These are phyloP conservation scores for Mnemiopsis leidyi DNA, from an alignment of 37 sponge, comb jelly and placozoan species.

Conservation along the genomic window DNA sequence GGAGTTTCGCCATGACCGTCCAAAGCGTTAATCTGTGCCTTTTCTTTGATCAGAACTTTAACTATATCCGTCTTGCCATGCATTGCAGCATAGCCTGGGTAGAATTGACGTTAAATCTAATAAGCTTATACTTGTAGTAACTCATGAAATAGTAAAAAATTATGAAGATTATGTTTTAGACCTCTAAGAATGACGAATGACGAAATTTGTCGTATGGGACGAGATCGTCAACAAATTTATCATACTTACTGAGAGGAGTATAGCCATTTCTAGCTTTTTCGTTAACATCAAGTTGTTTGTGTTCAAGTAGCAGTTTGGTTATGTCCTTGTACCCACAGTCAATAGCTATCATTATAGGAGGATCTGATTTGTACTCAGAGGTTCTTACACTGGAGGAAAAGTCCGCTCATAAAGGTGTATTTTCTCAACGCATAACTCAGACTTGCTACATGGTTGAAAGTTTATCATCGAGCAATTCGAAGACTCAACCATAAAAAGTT, in stretches of 20 bases:
- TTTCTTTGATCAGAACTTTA: conserved; percentile 37
- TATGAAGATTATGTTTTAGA: too few relatives aligned
- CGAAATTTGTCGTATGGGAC: too few relatives aligned
- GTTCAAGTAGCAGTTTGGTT: conserved; percentile 51
- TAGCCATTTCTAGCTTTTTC: conserved; percentile 1
- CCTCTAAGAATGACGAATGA: too few relatives aligned
- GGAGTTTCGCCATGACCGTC: conserved; percentile 54
- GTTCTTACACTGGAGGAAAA: conserved; percentile 14
- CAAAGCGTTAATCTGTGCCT: not conserved
- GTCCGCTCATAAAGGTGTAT: too few relatives aligned
- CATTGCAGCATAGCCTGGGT: conserved; percentile 58
- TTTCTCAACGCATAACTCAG: too few relatives aligned
- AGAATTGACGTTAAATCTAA: too few relatives aligned
- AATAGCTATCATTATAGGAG: conserved; percentile 54
- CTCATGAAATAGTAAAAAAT: too few relatives aligned
- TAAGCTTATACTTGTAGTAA: too few relatives aligned
- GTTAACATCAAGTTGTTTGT: conserved; percentile 38
- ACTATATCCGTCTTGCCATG: conserved; percentile 40
- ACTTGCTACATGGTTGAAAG: too few relatives aligned
- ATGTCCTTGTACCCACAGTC: conserved; percentile 66
- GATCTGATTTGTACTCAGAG: conserved; percentile 41
- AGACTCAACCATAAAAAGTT: too few relatives aligned
- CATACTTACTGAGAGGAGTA: conserved; percentile 38
- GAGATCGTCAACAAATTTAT: too few relatives aligned
- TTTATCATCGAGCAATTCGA: too few relatives aligned